Evolutionary conservation across 2,113 vertebrate species (phyloP), one percentile per base, ranked within the genome.

Genomic region (Aplodontia rufa): DNA sequence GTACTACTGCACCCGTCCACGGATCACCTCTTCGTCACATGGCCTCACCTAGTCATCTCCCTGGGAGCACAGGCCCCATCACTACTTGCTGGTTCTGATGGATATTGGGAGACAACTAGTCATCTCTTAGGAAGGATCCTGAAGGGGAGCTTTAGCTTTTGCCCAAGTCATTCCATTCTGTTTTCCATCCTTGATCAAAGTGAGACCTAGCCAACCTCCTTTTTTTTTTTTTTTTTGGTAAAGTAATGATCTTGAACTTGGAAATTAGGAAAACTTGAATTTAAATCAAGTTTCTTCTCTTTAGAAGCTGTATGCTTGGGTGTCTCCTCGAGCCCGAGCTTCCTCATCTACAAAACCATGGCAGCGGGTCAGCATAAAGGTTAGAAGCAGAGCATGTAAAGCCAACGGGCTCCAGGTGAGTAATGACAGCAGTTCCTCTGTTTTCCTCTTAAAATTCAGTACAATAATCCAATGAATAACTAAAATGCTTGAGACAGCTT

Each of bases 391-490:
- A 22, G 60, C 16, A 37, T 7, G 10, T 78, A 26, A 85, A 83
- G 28, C 60, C 24, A 5, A 37, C n/a, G 40, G 45, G 19, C 49
- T 81, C n/a, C 42, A 12, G 69, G 45, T 51, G 28, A 35, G 42
- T 58, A 90, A 64, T 24, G 75, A 60, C 40, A 42, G n/a, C 17
- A 71, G 47, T 58, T 66, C 47, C 83, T 76, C 64, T 75, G 42
- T 71, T 64, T 81, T 88, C 42, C 72, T 75, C 35, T 89, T 92
- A 74, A 89, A 92, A 92, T 64, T 64, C 76, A 71, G 40, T 51
- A 71, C 91, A 95, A 94, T 81, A 86, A 94, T 58, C 60, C n/a
- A 71, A 71, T 53, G 45, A 35, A 86, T 92, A 94, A 82, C 92
- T 89, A 80, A 80, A 60, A 75, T 69, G 53, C 60, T 49, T 64